Evolutionary conservation across 1,140 invertebrate species (phyloP).

Genomic region (Brachystomella parvula): DNA sequence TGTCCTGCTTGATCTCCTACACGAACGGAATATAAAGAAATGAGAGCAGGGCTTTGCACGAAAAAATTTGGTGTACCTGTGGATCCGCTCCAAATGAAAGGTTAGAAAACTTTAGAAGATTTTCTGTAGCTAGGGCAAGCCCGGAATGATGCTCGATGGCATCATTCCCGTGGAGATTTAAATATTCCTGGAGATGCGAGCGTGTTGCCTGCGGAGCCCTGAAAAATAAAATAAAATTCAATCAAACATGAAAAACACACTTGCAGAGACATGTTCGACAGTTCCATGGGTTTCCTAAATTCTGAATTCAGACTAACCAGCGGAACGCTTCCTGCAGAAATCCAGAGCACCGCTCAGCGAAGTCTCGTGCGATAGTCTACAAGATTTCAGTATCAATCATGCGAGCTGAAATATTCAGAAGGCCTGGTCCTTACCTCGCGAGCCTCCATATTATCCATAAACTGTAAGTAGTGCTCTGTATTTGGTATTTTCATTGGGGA

Average conservation of each 20-base stretch:
- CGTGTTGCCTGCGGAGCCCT: constrained; percentile 89
- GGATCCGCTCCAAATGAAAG: constrained; percentile 50
- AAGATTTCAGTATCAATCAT: too few species aligned
- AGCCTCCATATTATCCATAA: constrained; percentile 85
- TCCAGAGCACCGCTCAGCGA: constrained; percentile 79
- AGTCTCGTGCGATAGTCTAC: constrained; percentile 63
- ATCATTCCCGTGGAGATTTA: constrained; percentile 47
- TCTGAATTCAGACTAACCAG: too few species aligned
- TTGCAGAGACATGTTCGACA: too few species aligned
- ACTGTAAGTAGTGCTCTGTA: constrained; percentile 72
- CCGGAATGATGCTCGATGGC: constrained; percentile 66
- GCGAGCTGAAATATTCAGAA: background rate
- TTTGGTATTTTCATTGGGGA: constrained; percentile 72
- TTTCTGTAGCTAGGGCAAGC: constrained; percentile 69
- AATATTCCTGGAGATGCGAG: constrained; percentile 88
- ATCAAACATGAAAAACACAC: too few species aligned
- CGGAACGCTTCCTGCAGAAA: constrained; percentile 96
- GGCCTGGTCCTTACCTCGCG: constrained; percentile 76
- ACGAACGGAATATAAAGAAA: too few species aligned
- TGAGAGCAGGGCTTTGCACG: too few species aligned
- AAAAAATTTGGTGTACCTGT: too few species aligned
- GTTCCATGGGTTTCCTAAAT: too few species aligned
- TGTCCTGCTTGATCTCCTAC: too few species aligned
- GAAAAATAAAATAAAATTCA: too few species aligned
- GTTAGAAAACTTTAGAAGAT: constrained; percentile 73